phyloP scores from a whole-genome alignment of 92 coral and sea anemone genomes.

The Siderastrea radians region DNA sequence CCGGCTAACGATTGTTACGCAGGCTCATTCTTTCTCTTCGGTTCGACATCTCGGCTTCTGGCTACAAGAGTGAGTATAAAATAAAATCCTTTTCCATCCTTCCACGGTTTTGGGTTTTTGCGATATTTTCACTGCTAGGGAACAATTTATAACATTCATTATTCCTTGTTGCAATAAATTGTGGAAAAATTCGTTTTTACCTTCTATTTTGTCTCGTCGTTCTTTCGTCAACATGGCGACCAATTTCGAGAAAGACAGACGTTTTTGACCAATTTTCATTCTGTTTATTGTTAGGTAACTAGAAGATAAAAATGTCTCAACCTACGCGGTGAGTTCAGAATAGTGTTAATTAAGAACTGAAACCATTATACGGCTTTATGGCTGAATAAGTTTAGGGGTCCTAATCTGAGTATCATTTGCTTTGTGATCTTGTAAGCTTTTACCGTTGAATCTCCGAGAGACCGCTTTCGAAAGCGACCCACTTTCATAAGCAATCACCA shows the following conservation, averaged over 20 bases:
- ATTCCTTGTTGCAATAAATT: not conserved
- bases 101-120: not conserved
- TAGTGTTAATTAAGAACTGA: not conserved
- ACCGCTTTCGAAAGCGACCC: not conserved
- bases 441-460: not conserved
- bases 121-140: not conserved
- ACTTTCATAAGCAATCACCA: not conserved
- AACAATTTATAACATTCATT: not conserved
- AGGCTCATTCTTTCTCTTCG: constrained; percentile 68
- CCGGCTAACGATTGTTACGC: constrained; percentile 24
- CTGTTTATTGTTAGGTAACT: constrained; percentile 58
- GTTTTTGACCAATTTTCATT: not conserved
- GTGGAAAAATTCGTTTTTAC: not conserved
- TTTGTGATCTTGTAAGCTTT: too few species aligned
- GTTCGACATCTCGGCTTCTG: constrained; percentile 44
- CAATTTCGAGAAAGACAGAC: too few species aligned
- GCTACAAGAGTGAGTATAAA: constrained; percentile 42
- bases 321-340: constrained; percentile 85
- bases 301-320: constrained; percentile 87
- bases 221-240: constrained; percentile 62
- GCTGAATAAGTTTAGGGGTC: too few species aligned
- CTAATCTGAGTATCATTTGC: too few species aligned
- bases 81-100: constrained; percentile 72
- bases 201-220: constrained; percentile 3
- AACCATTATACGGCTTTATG: not conserved